Evolutionary conservation across 2,888 invertebrate genomes (phyloP), one percentile per base, ranked within the genome.

Genomic region (Acheta domesticus): DNA sequence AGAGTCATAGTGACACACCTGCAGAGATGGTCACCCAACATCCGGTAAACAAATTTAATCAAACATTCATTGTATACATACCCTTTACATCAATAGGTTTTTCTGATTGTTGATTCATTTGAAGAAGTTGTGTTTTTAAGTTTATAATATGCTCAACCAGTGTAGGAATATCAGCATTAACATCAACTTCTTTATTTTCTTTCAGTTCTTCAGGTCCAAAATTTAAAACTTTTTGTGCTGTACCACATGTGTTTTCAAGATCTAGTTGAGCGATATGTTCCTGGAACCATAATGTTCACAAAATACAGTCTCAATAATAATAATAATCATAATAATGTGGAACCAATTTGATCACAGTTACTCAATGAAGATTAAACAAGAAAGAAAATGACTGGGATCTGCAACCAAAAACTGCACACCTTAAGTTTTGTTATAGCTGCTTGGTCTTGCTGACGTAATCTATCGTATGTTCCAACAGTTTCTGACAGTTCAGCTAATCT

Each of bases 401-500:
- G 5, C 36, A 36, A 36, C 36, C 5, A 36, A 36, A 36, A 36
- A 36, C 36, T 8, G 5, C 36, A 36, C 76, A 84, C 91, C 82
- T 90, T 89, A 80, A 94, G 85, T 86, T 91, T 91, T 82, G 92
- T 91, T 84, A 96, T 95, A 20, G 91, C 90, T 79, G 89, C 89
- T 85, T 93, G 93, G 87, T 96, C 95, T 81, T 91, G 90, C 78
- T 93, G 90, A 3, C 93, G 87, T 12, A 92, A 86, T 80, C 92
- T 87, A 85, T 96, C 95, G 84, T 95, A 94, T 81, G 90, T 91
- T 0, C 95, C 95, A 4, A 96, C 91, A 0, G 92, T 93, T 79
- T 91, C 91, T 0, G 95, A 95, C 49, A 96, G 86, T 84, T 96
- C 95, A 0, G 95, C 93, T 21, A 96, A 86, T 82, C 92, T 90